These are phyloP conservation scores for Dendronephthya gigantea DNA, from an alignment of 64 coral and sea anemone species.

Conservation along the genomic window DNA sequence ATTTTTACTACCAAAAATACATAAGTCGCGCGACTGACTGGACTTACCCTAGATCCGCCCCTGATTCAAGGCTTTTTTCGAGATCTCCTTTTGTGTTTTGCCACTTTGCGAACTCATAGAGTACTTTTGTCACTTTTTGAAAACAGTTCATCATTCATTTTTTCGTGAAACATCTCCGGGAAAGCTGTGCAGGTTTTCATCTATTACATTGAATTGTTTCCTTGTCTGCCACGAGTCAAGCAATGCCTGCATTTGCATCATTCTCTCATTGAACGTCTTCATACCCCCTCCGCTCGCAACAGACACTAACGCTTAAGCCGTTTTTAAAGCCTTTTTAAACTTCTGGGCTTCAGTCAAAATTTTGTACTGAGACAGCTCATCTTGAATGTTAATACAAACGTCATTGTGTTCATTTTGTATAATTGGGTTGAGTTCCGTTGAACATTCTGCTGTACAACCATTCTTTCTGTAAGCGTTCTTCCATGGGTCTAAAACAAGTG, in stretches of 20 bases:
- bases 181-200: not conserved
- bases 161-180: not conserved
- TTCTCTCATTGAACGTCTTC: not conserved
- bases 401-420: not conserved
- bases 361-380: not conserved
- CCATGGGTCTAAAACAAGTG: not conserved
- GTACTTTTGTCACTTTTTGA: not conserved
- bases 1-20: too few species aligned
- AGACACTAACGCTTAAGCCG: not conserved
- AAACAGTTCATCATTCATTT: not conserved
- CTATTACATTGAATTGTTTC: not conserved
- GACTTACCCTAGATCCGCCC: too few species aligned
- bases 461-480: not conserved
- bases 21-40: too few species aligned
- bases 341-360: slow-evolving; percentile 4
- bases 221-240: not conserved
- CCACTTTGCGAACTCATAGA: too few species aligned
- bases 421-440: not conserved
- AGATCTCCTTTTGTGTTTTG: not conserved
- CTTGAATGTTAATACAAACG: not conserved
- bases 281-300: not conserved
- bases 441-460: not conserved
- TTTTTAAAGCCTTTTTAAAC: not conserved
- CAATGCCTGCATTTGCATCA: not conserved
- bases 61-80: not conserved